Conservation (phyloP, 2,888 invertebrate genomes). For the Caenorhabditis plicata region DNA sequence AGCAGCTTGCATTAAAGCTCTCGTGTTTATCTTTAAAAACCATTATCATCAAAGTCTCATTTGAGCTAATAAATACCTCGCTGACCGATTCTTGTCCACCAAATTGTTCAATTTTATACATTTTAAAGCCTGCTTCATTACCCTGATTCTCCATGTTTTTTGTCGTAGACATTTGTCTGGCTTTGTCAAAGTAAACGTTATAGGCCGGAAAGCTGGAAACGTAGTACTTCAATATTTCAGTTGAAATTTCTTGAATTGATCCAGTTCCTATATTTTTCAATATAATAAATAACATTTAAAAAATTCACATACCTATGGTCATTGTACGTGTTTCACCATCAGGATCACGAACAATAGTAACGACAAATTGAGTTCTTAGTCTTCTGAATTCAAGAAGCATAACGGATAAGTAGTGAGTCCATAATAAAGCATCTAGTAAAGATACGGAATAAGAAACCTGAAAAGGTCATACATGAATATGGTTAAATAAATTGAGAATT, state of each 20-base stretch:
- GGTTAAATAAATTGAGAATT: constrained; percentile 9
- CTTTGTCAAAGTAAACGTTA: constrained; percentile 85
- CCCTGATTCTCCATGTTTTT: constrained; percentile 30
- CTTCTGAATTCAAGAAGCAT: constrained; percentile 90
- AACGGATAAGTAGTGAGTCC: constrained; percentile 71
- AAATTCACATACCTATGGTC: no score
- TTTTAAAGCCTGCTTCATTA: constrained; percentile 76
- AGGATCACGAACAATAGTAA: constrained; percentile 82
- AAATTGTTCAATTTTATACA: constrained; percentile 88
- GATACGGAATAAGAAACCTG: constrained; percentile 90
- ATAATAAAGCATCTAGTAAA: constrained; percentile 82
- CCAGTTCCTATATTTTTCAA: no score
- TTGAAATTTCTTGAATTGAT: constrained; percentile 91
- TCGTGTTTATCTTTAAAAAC: no score
- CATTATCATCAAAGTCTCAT: no score
- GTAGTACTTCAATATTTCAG: constrained; percentile 90
- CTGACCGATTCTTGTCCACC: constrained; percentile 51
- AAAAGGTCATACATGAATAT: constrained; percentile 55
- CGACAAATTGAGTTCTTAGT: constrained; percentile 79
- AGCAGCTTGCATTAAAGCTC: constrained; percentile 76
- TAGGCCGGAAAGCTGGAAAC: constrained; percentile 94
- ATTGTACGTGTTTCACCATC: constrained; percentile 89
- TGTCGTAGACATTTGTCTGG: constrained; percentile 26
- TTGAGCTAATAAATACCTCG: no score
- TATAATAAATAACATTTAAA: no score